Conservation (phyloP, 2,113 vertebrate species). For the Menura novaehollandiae region DNA sequence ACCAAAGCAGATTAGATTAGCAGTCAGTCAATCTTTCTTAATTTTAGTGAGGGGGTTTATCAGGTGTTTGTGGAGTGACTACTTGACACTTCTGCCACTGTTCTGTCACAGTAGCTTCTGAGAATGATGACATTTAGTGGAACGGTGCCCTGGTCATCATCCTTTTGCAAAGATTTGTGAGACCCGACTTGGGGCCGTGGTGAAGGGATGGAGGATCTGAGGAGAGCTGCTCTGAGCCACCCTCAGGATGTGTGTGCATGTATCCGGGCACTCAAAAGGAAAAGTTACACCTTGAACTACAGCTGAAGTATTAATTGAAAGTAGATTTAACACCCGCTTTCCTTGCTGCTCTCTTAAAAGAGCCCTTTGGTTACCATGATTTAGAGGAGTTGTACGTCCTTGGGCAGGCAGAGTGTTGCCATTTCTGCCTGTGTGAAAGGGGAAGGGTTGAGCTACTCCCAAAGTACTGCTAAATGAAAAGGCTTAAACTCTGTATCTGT, state of each 20-base stretch:
- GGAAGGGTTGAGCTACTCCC: neutral
- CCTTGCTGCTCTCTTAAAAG: neutral
- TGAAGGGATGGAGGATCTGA: neutral
- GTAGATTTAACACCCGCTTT: neutral
- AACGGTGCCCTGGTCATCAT: neutral
- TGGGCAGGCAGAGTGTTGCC: neutral
- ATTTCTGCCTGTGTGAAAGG: neutral
- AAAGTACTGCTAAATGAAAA: neutral
- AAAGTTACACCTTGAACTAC: neutral
- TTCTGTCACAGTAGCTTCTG: neutral
- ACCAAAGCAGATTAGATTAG: neutral
- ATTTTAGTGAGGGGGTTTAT: neutral
- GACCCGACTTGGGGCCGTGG: neutral
- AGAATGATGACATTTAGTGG: neutral
- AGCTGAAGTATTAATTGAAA: neutral
- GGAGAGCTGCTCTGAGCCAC: neutral
- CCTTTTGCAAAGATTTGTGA: neutral
- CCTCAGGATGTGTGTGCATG: fast-evolving
- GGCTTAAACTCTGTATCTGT: neutral
- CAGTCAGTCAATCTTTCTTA: neutral
- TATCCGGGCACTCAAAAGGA: neutral
- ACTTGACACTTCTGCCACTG: neutral
- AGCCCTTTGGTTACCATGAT: neutral
- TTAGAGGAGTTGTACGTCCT: neutral
- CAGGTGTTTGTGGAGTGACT: neutral